Evolutionary conservation across 1,140 invertebrate species (phyloP), one percentile per base, ranked within the genome.

Genomic region (Metaphire vulgaris): DNA sequence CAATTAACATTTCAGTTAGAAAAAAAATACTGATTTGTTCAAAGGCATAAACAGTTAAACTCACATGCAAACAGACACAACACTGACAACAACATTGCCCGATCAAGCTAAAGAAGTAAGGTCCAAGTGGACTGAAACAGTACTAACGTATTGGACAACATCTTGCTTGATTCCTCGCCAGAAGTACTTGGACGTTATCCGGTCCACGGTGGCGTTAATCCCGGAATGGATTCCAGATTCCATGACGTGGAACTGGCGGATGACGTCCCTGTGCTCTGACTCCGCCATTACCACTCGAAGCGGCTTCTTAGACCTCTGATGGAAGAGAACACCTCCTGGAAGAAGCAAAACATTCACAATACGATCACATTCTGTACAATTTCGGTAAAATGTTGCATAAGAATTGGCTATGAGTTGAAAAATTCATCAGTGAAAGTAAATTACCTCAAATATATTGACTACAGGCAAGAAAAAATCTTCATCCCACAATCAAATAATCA

Each of bases 81-180:
- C n/a, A n/a, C n/a, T n/a, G n/a, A n/a, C n/a, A n/a, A n/a, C n/a
- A n/a, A n/a, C n/a, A n/a, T n/a, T n/a, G n/a, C n/a, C n/a, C n/a
- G n/a, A n/a, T n/a, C n/a, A n/a, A n/a, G n/a, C n/a, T n/a, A n/a
- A n/a, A n/a, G n/a, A n/a, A n/a, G n/a, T n/a, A n/a, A n/a, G n/a
- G n/a, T n/a, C n/a, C n/a, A n/a, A n/a, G n/a, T n/a, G n/a, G n/a
- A n/a, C n/a, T n/a, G n/a, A n/a, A n/a, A n/a, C n/a, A n/a, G n/a
- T n/a, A 56, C 41, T 56, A 56, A 56, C 41, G 21, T 56, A 56
- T 56, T 56, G 41, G 41, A 56, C 41, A 56, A 56, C 41, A 56
- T 56, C 41, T 21, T 56, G 41, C 41, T 56, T 56, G 41, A 56
- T 56, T 56, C 41, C 41, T 56, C 41, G 6, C 41, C 41, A 56